phyloP scores from a whole-genome alignment of 2,888 invertebrate species.

The Smittia aterrima region DNA sequence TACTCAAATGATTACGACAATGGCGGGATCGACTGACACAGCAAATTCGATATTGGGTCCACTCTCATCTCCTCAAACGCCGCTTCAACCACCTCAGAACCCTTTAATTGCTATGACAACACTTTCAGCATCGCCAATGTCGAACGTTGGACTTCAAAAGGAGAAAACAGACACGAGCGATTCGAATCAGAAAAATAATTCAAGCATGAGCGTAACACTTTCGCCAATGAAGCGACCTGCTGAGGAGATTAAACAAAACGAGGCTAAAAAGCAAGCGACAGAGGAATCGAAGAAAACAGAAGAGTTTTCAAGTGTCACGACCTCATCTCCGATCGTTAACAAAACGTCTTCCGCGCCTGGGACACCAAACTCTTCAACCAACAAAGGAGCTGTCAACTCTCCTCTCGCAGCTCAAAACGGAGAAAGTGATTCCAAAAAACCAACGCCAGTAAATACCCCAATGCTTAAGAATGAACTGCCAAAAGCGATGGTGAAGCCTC shows the following conservation, averaged over 20 bases:
- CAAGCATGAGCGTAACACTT: neutral
- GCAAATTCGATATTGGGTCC: conserved; percentile 40
- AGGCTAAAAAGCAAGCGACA: conserved; percentile 24
- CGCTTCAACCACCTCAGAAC: conserved; percentile 50
- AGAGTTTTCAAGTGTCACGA: neutral
- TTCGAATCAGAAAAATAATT: neutral
- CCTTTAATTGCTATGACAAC: conserved; percentile 54
- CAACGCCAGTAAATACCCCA: conserved; percentile 44
- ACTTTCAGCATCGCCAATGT: conserved; percentile 38
- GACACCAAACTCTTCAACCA: conserved; percentile 47
- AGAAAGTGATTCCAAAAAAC: conserved; percentile 18
- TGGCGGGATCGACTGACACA: conserved; percentile 27
- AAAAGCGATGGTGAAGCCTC: conserved; percentile 89
- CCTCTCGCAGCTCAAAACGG: conserved; percentile 25
- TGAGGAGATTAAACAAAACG: neutral
- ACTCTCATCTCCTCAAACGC: conserved; percentile 46
- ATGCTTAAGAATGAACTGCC: conserved; percentile 59
- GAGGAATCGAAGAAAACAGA: conserved; percentile 18
- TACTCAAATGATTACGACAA: conserved; percentile 25
- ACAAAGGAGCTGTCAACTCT: conserved; percentile 27
- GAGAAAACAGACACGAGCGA: conserved; percentile 11
- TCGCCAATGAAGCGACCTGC: conserved; percentile 21
- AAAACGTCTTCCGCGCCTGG: conserved; percentile 44
- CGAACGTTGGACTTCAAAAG: neutral
- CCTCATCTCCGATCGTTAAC: conserved; percentile 7